A percentile compares a stretch with the other conserved stretches of the same genome.
phyloP scores from a whole-genome alignment of 2,113 vertebrate genomes.

The Mixornis gularis region DNA sequence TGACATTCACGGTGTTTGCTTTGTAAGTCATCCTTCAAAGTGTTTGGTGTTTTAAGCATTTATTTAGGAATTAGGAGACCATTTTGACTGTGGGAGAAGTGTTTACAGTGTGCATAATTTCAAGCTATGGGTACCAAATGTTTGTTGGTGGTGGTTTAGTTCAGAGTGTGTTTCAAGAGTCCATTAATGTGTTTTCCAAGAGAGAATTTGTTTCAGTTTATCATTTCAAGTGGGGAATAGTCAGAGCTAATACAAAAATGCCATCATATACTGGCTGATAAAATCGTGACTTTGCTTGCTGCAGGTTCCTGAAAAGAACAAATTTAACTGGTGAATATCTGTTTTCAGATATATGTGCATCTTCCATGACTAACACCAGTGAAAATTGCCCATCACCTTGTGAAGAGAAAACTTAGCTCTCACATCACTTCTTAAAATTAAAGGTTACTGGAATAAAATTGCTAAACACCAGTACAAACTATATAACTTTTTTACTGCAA shows the following conservation, averaged over 20 bases:
- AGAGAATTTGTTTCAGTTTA: not conserved
- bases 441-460: not conserved
- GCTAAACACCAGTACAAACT: not conserved
- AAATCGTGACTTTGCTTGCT: not conserved
- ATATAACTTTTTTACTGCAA: not conserved
- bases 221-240: not conserved
- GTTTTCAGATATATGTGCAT: not conserved
- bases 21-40: conserved; percentile 74
- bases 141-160: not conserved
- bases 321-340: not conserved
- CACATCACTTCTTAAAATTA: not conserved
- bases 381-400: not conserved
- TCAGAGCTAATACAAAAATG: not conserved
- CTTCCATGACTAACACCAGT: not conserved
- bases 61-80: not conserved
- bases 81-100: not conserved
- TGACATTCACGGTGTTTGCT: conserved; percentile 79
- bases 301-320: not conserved
- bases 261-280: not conserved
- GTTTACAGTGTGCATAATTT: not conserved
- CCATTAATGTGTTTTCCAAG: not conserved
- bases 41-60: not conserved
- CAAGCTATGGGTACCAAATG: not conserved
- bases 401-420: not conserved
- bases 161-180: not conserved